phyloP scores from a whole-genome alignment of 2,797 vertebrate genomes.

The Simalia tracyae region DNA sequence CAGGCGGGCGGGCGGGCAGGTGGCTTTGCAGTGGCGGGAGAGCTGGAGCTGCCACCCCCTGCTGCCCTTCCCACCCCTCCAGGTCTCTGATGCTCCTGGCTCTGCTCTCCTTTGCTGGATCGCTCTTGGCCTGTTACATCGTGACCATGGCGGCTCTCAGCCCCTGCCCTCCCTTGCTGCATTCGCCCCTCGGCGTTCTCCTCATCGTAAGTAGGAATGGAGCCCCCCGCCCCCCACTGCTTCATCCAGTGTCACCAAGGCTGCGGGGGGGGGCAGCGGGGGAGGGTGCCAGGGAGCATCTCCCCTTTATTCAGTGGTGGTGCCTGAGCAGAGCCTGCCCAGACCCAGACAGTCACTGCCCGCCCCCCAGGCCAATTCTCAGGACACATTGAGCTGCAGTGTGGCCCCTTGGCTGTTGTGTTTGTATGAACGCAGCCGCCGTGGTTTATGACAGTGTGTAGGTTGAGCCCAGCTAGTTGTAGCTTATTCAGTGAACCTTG shows the following conservation, averaged over 20 bases:
- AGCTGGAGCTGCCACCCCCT: rapidly evolving
- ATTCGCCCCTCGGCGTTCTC: constrained; percentile 67
- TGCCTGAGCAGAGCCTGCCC: neutral
- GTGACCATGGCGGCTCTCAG: constrained; percentile 81
- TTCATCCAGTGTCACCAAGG: neutral
- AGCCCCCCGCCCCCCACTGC: neutral
- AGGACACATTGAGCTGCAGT: neutral
- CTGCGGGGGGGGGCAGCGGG: neutral
- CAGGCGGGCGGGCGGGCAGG: too few relatives aligned
- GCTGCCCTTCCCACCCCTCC: neutral
- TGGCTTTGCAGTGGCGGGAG: too few relatives aligned
- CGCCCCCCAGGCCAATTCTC: neutral
- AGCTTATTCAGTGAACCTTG: neutral
- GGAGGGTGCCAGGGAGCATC: neutral
- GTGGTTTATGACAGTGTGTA: neutral
- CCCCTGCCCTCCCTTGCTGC: constrained; percentile 80
- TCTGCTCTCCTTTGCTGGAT: constrained; percentile 73
- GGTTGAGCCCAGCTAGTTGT: neutral
- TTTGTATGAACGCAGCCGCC: neutral
- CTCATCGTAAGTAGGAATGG: constrained; percentile 73
- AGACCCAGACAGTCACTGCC: neutral
- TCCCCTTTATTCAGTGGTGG: neutral
- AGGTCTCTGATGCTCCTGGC: constrained; percentile 80
- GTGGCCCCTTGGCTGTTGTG: neutral
- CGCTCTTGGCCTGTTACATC: constrained; percentile 80